Evolutionary conservation across 2,888 invertebrate species (phyloP).

Genomic region (Dolomedes plantarius): DNA sequence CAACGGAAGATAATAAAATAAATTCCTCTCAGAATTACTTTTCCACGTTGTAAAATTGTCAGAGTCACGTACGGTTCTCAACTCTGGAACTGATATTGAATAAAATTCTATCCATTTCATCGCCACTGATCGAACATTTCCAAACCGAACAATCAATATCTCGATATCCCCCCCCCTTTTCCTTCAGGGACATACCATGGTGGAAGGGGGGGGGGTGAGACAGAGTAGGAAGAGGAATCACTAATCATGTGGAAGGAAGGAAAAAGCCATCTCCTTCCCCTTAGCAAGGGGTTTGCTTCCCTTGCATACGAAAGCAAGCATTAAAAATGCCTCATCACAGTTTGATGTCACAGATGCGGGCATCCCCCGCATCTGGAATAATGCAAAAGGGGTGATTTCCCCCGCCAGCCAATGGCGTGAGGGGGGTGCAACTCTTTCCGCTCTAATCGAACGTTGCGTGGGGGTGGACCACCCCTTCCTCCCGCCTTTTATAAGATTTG

Average conservation of each 20-base stretch:
- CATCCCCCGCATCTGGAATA: constrained; percentile 32
- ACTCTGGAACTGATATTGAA: too few relatives aligned
- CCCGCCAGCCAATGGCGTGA: constrained; percentile 38
- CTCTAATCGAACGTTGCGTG: constrained; percentile 29
- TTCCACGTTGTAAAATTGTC: too few relatives aligned
- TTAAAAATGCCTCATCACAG: constrained; percentile 70
- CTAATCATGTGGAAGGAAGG: constrained; percentile 53
- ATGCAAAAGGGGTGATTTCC: constrained; percentile 54
- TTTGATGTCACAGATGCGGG: constrained; percentile 52
- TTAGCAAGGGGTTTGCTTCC: constrained; percentile 5
- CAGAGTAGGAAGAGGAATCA: constrained; percentile 38
- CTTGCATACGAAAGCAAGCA: constrained; percentile 42
- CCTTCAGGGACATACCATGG: constrained; percentile 27
- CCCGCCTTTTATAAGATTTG: constrained; percentile 33
- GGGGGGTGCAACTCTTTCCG: constrained; percentile 52
- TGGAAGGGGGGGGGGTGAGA: neutral
- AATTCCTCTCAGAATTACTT: too few relatives aligned
- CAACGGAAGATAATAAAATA: too few relatives aligned
- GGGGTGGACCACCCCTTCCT: constrained; percentile 23
- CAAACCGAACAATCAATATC: constrained; percentile 8
- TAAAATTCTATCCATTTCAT: neutral
- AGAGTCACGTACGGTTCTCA: too few relatives aligned
- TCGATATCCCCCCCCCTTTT: neutral
- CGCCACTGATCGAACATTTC: neutral
- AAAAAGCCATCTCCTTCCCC: neutral